Base-by-base conservation (phyloP, 2,888 invertebrate genomes). In the Agrochola litura region DNA sequence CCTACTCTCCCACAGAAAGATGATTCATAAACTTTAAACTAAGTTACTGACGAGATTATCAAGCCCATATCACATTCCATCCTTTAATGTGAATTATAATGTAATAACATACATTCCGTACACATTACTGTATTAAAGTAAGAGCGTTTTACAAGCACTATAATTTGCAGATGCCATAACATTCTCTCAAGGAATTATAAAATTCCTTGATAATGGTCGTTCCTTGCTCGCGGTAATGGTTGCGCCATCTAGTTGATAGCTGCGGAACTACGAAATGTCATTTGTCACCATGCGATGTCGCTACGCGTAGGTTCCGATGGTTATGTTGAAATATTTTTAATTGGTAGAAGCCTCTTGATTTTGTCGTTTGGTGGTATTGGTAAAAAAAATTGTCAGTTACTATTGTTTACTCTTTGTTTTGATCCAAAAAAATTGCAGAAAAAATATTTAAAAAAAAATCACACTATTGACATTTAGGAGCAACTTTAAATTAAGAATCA, bases 261-360 rank as follows among this genome's bases (percentile, higher is more conserved):
- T 73, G 43, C 22, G 37, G 93, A 94, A 96, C 93, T 93, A 86
- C 67, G 83, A 92, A 90, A 91, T 96, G 96, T 96, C 96, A 92
- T 88, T 91, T 93, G 93, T 93, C 92, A 89, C 94, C 93, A 91
- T 92, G 89, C 92, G 96, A 96, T 96, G 96, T 96, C 96, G 96
- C 96, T 94, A 94, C 92, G 81, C 74, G 89, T 88, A 64, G 58
- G 10, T 41, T 49, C 43, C 46, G 46, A 41, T 54, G n/a, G 25
- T 14, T n/a, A 10, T 43, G 5, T 54, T 46, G 43, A 60, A 64
- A 56, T 46, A 46, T 49, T 43, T 37, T 30, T 9, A 19, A n/a
- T 71, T 56, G 14, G 4, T n/a, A 9, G 14, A 25, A 14, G 8
- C 0, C 37, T 58, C 6, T 58, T 49, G 8, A 30, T 41, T 60